Evolutionary conservation across 2,113 vertebrate genomes (phyloP).

Genomic region (Danionella cerebrum): DNA sequence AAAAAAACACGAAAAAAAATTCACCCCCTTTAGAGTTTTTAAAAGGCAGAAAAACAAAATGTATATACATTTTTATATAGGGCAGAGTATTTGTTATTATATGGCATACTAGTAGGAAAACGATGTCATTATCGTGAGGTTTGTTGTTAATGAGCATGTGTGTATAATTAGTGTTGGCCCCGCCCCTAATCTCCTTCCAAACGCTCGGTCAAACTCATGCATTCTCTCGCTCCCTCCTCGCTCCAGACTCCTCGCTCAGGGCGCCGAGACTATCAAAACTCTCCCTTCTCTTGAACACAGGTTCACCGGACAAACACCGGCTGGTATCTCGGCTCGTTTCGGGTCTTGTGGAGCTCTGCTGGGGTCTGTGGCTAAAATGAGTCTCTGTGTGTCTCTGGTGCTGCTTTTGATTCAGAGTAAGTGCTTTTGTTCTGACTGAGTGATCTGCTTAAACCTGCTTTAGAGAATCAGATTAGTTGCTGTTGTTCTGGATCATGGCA

Average conservation of each 20-base stretch:
- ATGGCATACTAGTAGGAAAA: too few relatives aligned
- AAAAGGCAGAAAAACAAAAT: too few relatives aligned
- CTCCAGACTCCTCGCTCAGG: neutral
- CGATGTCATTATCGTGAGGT: too few relatives aligned
- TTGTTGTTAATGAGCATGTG: neutral
- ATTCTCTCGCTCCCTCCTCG: neutral
- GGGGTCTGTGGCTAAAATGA: conserved; percentile 55
- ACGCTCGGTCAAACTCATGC: neutral
- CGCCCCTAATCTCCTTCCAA: neutral
- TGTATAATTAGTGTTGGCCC: neutral
- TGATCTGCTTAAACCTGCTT: conserved; percentile 20
- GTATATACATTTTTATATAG: too few relatives aligned
- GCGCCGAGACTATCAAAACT: too few relatives aligned
- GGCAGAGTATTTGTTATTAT: too few relatives aligned
- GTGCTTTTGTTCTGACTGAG: neutral
- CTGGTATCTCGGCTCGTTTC: too few relatives aligned
- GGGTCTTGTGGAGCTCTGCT: too few relatives aligned
- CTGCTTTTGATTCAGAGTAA: conserved; percentile 45
- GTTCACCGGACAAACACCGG: too few relatives aligned
- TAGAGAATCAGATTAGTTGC: conserved; percentile 11
- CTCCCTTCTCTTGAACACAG: too few relatives aligned
- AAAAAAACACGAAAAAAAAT: too few relatives aligned
- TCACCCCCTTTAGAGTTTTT: too few relatives aligned
- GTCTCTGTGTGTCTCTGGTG: conserved; percentile 46
- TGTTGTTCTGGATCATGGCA: neutral